Base-by-base conservation (phyloP, 2,113 vertebrate genomes). In the Budorcas taxicolor region DNA sequence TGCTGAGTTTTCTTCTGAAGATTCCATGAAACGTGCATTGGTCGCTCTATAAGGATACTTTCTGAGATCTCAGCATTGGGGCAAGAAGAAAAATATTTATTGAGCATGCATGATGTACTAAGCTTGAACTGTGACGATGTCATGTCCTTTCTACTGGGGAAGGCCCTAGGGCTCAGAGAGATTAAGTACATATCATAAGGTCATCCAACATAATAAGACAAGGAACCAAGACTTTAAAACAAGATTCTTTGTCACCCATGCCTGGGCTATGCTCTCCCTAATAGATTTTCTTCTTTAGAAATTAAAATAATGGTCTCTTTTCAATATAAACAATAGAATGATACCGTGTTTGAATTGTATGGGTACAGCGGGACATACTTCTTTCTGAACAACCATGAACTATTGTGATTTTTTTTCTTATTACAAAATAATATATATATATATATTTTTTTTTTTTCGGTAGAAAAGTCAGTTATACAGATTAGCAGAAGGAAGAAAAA, bases 211-310 rank as follows among this genome's bases (percentile, higher is more conserved):
- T 7, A 11, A 67, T 23, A 80, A 91, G 14, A 8, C 14, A 14
- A 55, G 74, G 47, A 94, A 36, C 2, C 27, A n/a, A 90, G 74
- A 89, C 67, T 71, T 60, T 50, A 23, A 64, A 78, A 58, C 36
- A 50, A 52, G 53, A 58, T 5, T 52, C 43, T 47, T 0, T 27
- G 62, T 62, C 36, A 7, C 21, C 6, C 2, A 84, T 53, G n/a
- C 57, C 71, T 27, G 71, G 43, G 12, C 52, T 64, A 1, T 64
- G 12, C 25, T 91, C 17, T 92, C 9, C 23, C 67, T 81, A 50
- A 78, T 19, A 74, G 92, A 50, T 45, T 91, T 96, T 86, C 14
- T 9, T 10, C 81, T 89, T 86, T 43, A 52, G 64, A 91, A 96
- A 88, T 64, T 45, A 11, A 58, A 71, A 84, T 64, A 55, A 31